Evolutionary conservation across 2,797 vertebrate genomes (phyloP).

Genomic region (Micrastur ruficollis): DNA sequence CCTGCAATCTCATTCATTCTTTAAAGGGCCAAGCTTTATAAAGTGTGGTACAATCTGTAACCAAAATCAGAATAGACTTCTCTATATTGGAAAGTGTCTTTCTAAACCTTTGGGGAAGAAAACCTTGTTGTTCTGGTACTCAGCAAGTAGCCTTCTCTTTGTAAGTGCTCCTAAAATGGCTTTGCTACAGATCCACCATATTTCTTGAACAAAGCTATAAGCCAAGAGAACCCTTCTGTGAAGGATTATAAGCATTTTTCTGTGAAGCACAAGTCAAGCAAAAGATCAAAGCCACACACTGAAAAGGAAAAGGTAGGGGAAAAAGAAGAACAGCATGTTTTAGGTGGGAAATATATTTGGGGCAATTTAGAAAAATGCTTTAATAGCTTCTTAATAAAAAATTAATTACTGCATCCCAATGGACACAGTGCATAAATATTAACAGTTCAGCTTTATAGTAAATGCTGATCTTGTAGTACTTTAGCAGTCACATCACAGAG

Average conservation of each 20-base stretch:
- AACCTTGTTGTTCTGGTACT: neutral
- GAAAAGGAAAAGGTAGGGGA: constrained; percentile 26
- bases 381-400: constrained; percentile 7
- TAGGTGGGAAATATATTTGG: neutral
- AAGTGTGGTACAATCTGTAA: neutral
- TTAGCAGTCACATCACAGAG: neutral
- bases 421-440: constrained; percentile 22
- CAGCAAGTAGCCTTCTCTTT: constrained; percentile 41
- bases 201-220: constrained; percentile 64
- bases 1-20: constrained; percentile 27
- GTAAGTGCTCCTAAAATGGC: constrained; percentile 57
- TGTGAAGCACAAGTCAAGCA: constrained; percentile 63
- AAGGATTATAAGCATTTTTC: constrained; percentile 65
- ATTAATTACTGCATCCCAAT: neutral
- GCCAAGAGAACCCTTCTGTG: constrained; percentile 50
- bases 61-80: neutral
- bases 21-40: constrained; percentile 10
- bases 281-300: constrained; percentile 61
- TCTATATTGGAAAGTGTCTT: constrained; percentile 13
- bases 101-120: neutral
- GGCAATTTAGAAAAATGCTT: neutral
- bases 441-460: constrained; percentile 9
- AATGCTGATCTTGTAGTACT: neutral
- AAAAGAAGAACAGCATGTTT: neutral
- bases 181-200: constrained; percentile 52